Conservation (phyloP, 2,797 vertebrate species). For the Delichon dasypus region DNA sequence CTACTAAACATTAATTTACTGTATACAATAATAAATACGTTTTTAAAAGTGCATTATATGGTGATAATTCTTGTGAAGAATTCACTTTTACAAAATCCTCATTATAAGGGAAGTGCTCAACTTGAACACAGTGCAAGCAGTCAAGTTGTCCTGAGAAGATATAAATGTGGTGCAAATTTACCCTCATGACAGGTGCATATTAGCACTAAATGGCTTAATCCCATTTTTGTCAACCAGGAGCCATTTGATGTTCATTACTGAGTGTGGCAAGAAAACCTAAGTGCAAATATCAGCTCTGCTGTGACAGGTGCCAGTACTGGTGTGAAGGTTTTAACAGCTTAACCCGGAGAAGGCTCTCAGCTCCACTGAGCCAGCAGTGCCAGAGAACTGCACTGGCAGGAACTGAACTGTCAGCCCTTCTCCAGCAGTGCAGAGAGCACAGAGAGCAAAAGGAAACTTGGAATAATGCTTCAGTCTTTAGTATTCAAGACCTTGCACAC, state of each 20-base stretch:
- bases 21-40: not conserved
- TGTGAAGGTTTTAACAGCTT: not conserved
- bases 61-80: slow-evolving; percentile 1
- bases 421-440: not conserved
- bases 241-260: not conserved
- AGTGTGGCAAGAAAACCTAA: not conserved
- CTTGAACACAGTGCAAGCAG: slow-evolving; percentile 44
- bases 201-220: not conserved
- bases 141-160: slow-evolving; percentile 41
- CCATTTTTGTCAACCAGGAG: not conserved
- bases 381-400: not conserved
- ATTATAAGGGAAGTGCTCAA: not conserved
- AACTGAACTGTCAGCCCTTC: not conserved
- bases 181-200: not conserved
- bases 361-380: not conserved
- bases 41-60: slow-evolving; percentile 46
- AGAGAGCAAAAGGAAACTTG: not conserved
- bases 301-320: not conserved
- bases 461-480: not conserved
- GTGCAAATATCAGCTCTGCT: not conserved
- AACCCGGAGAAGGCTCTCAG: not conserved
- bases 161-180: not conserved
- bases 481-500: not conserved
- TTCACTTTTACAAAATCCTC: slow-evolving; percentile 14
- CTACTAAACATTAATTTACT: not conserved